Evolutionary conservation across 2,888 invertebrate species (phyloP).

Genomic region (Epirrita christyi): DNA sequence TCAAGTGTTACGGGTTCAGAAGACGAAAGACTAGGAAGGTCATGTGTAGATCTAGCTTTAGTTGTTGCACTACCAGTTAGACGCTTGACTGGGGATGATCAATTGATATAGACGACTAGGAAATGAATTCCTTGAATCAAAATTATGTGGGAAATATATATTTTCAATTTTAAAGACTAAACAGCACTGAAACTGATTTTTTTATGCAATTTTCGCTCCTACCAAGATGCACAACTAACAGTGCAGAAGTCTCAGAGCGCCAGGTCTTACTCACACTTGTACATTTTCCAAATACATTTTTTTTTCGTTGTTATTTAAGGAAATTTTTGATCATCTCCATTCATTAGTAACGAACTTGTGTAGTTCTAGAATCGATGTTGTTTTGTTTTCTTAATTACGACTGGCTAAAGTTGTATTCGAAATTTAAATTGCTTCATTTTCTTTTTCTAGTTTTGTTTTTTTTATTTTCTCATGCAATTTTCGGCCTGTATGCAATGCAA

Average conservation of each 20-base stretch:
- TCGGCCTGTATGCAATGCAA: slow-evolving; percentile 12
- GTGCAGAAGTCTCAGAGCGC: too few species aligned
- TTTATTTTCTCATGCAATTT: slow-evolving; percentile 13
- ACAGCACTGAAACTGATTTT: too few species aligned
- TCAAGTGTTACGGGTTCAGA: slow-evolving; percentile 75
- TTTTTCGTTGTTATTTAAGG: too few species aligned
- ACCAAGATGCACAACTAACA: too few species aligned
- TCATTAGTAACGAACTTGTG: background rate
- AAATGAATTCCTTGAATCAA: too few species aligned
- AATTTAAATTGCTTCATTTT: slow-evolving; percentile 3
- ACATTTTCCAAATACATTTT: too few species aligned
- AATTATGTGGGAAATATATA: too few species aligned
- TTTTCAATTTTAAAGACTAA: too few species aligned
- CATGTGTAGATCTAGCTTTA: slow-evolving; percentile 64
- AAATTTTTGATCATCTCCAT: background rate
- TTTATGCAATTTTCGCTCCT: too few species aligned
- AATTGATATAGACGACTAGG: too few species aligned
- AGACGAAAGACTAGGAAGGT: slow-evolving; percentile 64
- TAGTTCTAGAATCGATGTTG: background rate
- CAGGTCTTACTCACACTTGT: too few species aligned
- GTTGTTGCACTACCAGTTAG: slow-evolving; percentile 54
- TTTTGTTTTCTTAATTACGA: background rate
- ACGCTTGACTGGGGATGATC: too few species aligned
- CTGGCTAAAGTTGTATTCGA: slow-evolving; percentile 5
- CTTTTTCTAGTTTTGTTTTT: background rate